A percentile compares a stretch with the other conserved stretches of the same genome.
Evolutionary conservation across 2,113 vertebrate species (phyloP).

Genomic region (Microcebus jonahi): DNA sequence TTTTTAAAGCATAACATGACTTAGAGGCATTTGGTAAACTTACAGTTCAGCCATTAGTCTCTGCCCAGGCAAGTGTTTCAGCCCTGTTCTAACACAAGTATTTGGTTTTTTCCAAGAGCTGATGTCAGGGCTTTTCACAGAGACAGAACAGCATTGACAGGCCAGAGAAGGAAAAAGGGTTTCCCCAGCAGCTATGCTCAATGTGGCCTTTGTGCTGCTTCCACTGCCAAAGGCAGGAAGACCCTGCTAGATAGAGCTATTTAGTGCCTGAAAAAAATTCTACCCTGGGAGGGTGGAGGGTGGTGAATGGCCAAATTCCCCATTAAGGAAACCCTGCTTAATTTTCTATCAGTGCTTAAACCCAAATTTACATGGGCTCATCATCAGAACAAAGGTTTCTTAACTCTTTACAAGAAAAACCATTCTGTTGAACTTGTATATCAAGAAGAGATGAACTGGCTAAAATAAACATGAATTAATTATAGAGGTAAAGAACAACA

Average conservation of each 20-base stretch:
- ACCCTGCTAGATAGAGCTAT: constrained; percentile 81
- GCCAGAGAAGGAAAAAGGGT: constrained; percentile 84
- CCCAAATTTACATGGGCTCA: constrained; percentile 67
- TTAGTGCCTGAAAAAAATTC: constrained; percentile 78
- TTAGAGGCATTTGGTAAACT: constrained; percentile 73
- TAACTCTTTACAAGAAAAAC: constrained; percentile 67
- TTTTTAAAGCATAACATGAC: not conserved
- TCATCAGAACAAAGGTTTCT: constrained; percentile 61
- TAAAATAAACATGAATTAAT: constrained; percentile 23
- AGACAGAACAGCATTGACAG: constrained; percentile 88
- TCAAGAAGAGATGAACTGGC: not conserved
- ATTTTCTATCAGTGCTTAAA: constrained; percentile 70
- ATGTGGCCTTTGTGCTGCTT: constrained; percentile 87
- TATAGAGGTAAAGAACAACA: constrained; percentile 44
- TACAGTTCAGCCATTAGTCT: constrained; percentile 79
- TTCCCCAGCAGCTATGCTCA: constrained; percentile 85
- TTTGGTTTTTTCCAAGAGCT: constrained; percentile 88
- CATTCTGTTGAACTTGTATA: not conserved
- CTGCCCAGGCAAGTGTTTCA: constrained; percentile 81
- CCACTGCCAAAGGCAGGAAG: constrained; percentile 81
- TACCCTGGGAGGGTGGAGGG: constrained; percentile 31
- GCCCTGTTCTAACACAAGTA: constrained; percentile 85
- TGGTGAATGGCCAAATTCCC: constrained; percentile 59
- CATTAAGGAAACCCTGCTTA: constrained; percentile 67
- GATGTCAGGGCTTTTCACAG: constrained; percentile 87